These are phyloP conservation scores for Microcebus murinus DNA, from an alignment of 2,113 vertebrate species.

Conservation along the genomic window DNA sequence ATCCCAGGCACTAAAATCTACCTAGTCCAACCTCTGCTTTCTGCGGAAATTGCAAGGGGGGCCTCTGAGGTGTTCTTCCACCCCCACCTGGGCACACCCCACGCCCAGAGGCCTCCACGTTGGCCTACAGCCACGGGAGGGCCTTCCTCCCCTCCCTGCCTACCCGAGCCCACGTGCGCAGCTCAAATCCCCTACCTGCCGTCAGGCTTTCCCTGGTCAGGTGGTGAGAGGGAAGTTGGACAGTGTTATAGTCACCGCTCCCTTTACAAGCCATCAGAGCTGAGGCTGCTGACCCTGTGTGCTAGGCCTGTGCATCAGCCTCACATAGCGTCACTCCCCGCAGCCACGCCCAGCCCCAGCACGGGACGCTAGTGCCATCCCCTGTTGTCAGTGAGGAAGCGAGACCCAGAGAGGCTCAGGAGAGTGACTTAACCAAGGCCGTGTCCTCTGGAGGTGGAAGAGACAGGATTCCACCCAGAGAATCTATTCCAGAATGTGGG, in stretches of 20 bases:
- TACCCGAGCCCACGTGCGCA: neutral
- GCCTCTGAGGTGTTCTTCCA: neutral
- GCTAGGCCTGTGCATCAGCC: no score
- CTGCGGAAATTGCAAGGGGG: rapidly evolving
- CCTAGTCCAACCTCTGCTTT: no score
- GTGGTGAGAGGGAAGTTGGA: neutral
- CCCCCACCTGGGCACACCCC: rapidly evolving
- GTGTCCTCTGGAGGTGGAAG: neutral
- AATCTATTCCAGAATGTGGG: neutral
- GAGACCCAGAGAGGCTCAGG: neutral
- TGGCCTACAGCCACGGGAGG: neutral
- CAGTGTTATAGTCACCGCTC: no score
- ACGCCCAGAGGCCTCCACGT: neutral
- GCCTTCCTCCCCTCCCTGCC: neutral
- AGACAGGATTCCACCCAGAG: neutral
- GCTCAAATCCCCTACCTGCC: neutral
- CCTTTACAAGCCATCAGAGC: neutral
- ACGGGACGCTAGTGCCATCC: rapidly evolving
- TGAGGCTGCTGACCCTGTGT: rapidly evolving
- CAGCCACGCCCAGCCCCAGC: no score
- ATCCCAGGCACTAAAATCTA: neutral
- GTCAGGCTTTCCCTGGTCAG: neutral
- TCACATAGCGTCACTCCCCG: no score
- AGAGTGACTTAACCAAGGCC: neutral
- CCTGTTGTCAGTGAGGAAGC: neutral